phyloP scores from a whole-genome alignment of 2,113 vertebrate species.

The Chitala chitala region DNA sequence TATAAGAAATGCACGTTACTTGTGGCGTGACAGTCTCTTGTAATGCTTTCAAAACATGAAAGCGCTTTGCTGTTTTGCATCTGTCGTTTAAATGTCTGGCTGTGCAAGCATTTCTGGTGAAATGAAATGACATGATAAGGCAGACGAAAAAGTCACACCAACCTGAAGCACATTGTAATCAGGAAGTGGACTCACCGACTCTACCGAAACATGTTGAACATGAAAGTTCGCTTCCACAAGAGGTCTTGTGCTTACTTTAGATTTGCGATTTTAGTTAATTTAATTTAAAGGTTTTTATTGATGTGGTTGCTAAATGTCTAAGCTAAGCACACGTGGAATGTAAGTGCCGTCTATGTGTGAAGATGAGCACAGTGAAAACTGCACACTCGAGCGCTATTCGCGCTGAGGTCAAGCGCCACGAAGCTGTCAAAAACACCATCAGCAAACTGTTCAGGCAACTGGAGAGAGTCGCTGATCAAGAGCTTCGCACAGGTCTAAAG shows the following conservation, averaged over 20 bases:
- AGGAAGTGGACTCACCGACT: slow-evolving; percentile 61
- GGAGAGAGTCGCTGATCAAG: slow-evolving; percentile 59
- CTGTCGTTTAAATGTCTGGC: too few species aligned
- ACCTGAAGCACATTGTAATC: slow-evolving; percentile 42
- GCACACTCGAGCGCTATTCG: slow-evolving; percentile 61
- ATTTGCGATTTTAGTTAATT: neutral
- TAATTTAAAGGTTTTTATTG: neutral
- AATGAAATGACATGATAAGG: too few species aligned
- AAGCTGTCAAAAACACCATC: slow-evolving; percentile 57
- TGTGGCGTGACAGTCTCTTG: too few species aligned
- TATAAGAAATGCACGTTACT: too few species aligned
- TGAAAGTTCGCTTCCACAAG: neutral
- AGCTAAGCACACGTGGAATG: neutral
- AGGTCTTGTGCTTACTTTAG: neutral
- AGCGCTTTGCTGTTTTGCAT: too few species aligned
- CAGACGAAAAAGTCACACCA: neutral
- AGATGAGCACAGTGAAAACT: slow-evolving; percentile 66
- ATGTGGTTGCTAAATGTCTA: neutral
- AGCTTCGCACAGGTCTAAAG: slow-evolving; percentile 59
- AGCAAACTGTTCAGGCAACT: slow-evolving; percentile 60
- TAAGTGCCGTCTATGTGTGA: slow-evolving; percentile 33
- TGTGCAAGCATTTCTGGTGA: too few species aligned
- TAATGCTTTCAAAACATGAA: too few species aligned
- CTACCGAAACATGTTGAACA: slow-evolving; percentile 56
- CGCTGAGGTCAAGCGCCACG: slow-evolving; percentile 67